Percentiles rank a stretch among this genome's conserved stretches.
Evolutionary conservation across 2,888 invertebrate species (phyloP).

Genomic region (Ochropacha duplaris): DNA sequence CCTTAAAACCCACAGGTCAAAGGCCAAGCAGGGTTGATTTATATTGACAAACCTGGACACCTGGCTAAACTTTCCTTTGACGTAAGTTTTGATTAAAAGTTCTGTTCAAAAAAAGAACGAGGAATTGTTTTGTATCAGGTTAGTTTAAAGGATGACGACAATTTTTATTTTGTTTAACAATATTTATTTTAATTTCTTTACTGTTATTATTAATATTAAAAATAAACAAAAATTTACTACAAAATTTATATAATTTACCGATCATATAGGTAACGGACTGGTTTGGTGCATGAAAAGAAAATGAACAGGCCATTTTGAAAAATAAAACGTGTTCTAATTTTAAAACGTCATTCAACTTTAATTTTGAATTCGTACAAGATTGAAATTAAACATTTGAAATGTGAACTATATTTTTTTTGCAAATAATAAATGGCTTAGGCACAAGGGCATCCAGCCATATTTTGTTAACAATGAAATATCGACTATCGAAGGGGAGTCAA

Average conservation of each 20-base stretch:
- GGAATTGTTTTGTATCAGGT: background rate
- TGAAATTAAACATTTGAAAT: constrained; percentile 20
- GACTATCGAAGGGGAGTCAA: constrained; percentile 15
- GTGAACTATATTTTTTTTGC: constrained; percentile 52
- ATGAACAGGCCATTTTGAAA: constrained; percentile 44
- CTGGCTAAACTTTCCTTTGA: constrained; percentile 23
- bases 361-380: constrained; percentile 52
- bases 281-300: constrained; percentile 32
- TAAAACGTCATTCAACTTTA: constrained; percentile 33
- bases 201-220: too few species aligned
- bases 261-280: constrained; percentile 17
- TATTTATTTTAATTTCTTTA: background rate
- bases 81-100: background rate
- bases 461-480: constrained; percentile 31
- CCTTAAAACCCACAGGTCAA: constrained; percentile 45
- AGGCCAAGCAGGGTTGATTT: constrained; percentile 46
- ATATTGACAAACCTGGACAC: constrained; percentile 40
- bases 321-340: constrained; percentile 57
- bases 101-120: too few species aligned
- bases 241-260: too few species aligned
- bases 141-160: background rate
- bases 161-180: background rate
- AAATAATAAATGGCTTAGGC: constrained; percentile 53
- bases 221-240: too few species aligned
- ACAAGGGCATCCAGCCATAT: constrained; percentile 49